Percentiles rank a stretch among this genome's conserved stretches.
Conservation (phyloP, 2,113 vertebrate species). For the Mesocricetus auratus region DNA sequence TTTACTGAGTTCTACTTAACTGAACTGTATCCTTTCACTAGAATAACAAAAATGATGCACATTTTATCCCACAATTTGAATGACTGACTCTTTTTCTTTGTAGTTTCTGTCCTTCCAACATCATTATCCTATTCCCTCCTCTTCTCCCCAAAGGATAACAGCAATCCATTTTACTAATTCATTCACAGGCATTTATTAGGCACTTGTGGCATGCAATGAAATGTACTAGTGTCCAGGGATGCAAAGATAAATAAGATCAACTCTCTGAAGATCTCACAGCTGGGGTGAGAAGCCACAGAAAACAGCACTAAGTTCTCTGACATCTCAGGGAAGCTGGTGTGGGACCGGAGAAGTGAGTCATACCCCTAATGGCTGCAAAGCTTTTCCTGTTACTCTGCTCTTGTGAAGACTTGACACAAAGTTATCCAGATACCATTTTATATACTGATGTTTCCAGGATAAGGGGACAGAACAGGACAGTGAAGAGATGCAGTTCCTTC, state of each 20-base stretch:
- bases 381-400: conserved; percentile 52
- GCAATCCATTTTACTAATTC: conserved; percentile 27
- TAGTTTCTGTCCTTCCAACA: conserved; percentile 35
- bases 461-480: conserved; percentile 25
- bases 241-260: conserved; percentile 51
- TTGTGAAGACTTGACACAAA: conserved; percentile 55
- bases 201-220: conserved; percentile 35
- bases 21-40: conserved; percentile 32
- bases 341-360: conserved; percentile 66
- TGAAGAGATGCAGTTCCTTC: neutral
- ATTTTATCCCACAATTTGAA: conserved; percentile 56
- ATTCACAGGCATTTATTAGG: conserved; percentile 55
- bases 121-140: conserved; percentile 16
- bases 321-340: conserved; percentile 37
- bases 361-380: conserved; percentile 27
- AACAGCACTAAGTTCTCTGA: conserved; percentile 27
- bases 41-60: conserved; percentile 40
- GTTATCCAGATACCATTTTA: conserved; percentile 68
- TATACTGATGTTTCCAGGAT: conserved; percentile 13
- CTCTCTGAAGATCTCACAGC: neutral
- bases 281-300: neutral
- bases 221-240: neutral
- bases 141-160: neutral
- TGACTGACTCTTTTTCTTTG: conserved; percentile 16
- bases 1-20: conserved; percentile 59